phyloP scores from a whole-genome alignment of 2,113 vertebrate genomes.

The Leucosticte australis region DNA sequence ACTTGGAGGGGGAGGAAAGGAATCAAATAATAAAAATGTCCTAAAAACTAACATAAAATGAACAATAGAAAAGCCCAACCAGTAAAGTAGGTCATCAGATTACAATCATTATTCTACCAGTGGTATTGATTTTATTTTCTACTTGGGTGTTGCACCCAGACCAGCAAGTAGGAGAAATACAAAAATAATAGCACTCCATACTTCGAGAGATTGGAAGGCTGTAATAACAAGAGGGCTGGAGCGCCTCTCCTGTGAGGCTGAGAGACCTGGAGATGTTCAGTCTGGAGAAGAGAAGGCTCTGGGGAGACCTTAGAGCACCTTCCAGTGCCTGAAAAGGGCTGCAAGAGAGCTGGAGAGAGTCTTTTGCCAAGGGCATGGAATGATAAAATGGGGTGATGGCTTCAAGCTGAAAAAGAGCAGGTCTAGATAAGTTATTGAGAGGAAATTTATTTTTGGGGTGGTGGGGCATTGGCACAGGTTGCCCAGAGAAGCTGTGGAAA shows the following conservation, averaged over 20 bases:
- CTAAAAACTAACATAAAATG: background rate
- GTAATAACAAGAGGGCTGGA: background rate
- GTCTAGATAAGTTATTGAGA: background rate
- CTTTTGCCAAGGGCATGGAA: background rate
- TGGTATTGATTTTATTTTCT: background rate
- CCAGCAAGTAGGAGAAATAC: background rate
- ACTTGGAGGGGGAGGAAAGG: background rate
- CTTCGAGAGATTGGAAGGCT: background rate
- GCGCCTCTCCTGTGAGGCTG: background rate
- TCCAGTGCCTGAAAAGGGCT: background rate
- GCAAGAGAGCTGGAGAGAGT: background rate
- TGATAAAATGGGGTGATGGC: accelerated
- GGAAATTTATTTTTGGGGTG: background rate
- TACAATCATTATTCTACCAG: background rate
- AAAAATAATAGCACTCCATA: background rate
- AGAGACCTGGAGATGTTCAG: background rate
- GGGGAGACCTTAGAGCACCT: background rate
- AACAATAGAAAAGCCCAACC: background rate
- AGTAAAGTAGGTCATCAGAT: background rate
- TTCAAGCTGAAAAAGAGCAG: background rate
- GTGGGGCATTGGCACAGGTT: background rate
- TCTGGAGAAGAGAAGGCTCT: background rate
- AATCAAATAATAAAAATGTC: background rate
- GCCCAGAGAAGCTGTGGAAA: background rate
- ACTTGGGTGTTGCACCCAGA: background rate